These are phyloP conservation scores for Pandemis heparana DNA, from an alignment of 2,888 invertebrate genomes.

Conservation along the genomic window DNA sequence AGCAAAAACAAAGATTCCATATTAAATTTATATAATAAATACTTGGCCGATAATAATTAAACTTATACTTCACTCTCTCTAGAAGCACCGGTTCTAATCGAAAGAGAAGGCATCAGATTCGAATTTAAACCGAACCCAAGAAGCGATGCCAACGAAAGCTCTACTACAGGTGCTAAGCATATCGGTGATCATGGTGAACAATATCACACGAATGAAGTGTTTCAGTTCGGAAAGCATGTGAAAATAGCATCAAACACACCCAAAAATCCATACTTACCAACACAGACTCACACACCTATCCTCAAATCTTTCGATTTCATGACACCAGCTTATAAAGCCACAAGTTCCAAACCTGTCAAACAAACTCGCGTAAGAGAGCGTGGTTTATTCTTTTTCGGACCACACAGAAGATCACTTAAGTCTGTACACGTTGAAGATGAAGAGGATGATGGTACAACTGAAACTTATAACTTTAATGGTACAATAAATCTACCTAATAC, in stretches of 20 bases:
- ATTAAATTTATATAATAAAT: no score
- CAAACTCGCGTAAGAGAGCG: background rate
- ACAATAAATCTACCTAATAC: background rate
- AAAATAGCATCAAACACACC: background rate
- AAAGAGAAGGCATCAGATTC: background rate
- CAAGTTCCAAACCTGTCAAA: background rate
- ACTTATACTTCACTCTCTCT: background rate
- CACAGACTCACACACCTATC: background rate
- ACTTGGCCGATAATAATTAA: no score
- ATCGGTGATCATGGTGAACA: background rate
- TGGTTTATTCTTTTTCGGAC: conserved; percentile 3
- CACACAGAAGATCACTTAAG: conserved; percentile 48
- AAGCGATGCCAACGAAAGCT: background rate
- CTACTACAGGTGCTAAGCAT: background rate
- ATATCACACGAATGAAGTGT: background rate
- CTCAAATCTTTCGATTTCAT: background rate
- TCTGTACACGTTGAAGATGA: conserved; percentile 40
- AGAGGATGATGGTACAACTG: background rate
- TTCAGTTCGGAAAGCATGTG: background rate
- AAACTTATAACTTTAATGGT: background rate
- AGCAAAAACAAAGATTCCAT: no score
- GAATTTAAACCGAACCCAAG: conserved; percentile 2
- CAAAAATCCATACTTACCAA: background rate
- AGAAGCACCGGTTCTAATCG: background rate
- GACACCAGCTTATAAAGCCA: background rate